Base-by-base conservation (phyloP, 2,113 vertebrate species). In the Chloroceryle aenea region DNA sequence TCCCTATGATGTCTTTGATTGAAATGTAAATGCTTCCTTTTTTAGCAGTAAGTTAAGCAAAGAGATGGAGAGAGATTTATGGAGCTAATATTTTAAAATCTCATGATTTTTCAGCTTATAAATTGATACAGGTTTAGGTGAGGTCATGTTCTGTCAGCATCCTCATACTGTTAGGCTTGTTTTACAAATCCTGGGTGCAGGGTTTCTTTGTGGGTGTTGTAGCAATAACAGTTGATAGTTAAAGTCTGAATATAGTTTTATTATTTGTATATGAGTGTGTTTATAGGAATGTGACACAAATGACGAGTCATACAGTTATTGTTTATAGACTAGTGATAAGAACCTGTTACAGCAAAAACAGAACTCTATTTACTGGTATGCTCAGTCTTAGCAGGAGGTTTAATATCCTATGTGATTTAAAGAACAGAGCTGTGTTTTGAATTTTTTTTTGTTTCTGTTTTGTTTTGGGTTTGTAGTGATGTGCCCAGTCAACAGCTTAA, bases 401-500 rank as follows among this genome's bases (percentile, higher is more conserved):
- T 80, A 47, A 42, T 77, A 47, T 26, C 21, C 25, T 56, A 3
- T 38, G 23, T 15, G 25, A 50, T 61, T 50, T 76, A n/a, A 87
- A 67, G 23, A 76, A 5, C 32, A 32, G 26, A 81, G 13, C 14
- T 63, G 22, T 47, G 21, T 50, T 53, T n/a, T 67, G 12, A 4
- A 48, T 12, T 40, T 47, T 74, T 43, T 74, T 50, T n/a, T 10
- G 0, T 36, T 79, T 76, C 20, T 88, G 1, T 80, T 76, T 58
- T 80, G 19, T 32, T 56, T 56, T 55, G 55, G 8, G 32, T 76
- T 30, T 75, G 13, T 93, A 99, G 99, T 96, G 99, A 99, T 38
- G 90, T 98, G 56, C 98, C 98, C 2, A 96, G 97, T n/a, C 98
- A 98, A 67, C 98, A 98, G 86, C 98, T 99, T 86, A 97, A 97